These are phyloP conservation scores for Drosophila oshimai DNA, from an alignment of 1,140 invertebrate species.

Conservation along the genomic window DNA sequence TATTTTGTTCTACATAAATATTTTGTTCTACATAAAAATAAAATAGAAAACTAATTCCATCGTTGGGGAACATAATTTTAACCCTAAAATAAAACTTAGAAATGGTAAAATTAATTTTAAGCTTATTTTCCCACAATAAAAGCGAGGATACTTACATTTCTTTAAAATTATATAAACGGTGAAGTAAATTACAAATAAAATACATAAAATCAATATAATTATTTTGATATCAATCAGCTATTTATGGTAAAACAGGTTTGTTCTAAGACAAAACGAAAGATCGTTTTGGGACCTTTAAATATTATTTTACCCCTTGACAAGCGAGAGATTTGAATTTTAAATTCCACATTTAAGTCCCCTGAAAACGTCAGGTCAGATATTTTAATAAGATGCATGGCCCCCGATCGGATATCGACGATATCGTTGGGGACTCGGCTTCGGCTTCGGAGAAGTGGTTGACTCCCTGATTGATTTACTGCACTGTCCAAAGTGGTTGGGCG, in stretches of 20 bases:
- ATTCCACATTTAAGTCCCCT: neutral
- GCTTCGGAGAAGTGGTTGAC: constrained; percentile 10
- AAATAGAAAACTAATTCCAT: too few relatives aligned
- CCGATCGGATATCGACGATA: neutral
- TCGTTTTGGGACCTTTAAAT: neutral
- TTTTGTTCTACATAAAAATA: too few relatives aligned
- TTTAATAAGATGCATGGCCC: neutral
- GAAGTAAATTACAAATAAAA: neutral
- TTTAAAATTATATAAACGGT: neutral
- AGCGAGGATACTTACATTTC: too few relatives aligned
- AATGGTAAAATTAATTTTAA: too few relatives aligned
- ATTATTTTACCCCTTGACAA: neutral
- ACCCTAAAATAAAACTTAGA: too few relatives aligned
- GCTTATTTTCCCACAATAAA: too few relatives aligned
- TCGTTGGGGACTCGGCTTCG: neutral
- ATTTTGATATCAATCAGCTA: neutral
- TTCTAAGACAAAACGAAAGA: neutral
- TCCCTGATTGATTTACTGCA: constrained; percentile 60
- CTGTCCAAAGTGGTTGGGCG: constrained; percentile 32
- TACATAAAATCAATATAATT: neutral
- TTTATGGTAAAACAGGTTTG: neutral
- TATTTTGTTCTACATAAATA: too few relatives aligned
- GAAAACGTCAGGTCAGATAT: constrained; percentile 7
- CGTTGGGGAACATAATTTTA: too few relatives aligned
- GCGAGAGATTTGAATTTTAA: constrained; percentile 7